A percentile compares a stretch with the other conserved stretches of the same genome.
Conservation (phyloP, 2,888 invertebrate species). For the Xylota sylvarum region DNA sequence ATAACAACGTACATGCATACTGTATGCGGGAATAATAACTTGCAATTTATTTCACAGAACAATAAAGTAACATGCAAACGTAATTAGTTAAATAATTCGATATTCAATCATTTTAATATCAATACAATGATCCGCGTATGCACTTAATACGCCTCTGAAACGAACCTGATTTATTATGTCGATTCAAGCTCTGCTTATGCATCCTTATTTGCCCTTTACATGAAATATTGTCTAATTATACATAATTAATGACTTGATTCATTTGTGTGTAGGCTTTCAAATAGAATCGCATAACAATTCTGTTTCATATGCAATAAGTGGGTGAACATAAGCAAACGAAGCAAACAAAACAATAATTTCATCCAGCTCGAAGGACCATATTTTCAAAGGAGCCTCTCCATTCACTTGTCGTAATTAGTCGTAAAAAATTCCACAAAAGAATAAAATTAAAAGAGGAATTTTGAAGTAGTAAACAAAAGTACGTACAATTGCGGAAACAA, state of each 20-base stretch:
- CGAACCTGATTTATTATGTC: background rate
- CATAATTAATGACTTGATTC: background rate
- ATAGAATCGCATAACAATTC: background rate
- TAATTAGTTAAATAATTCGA: conserved; percentile 6
- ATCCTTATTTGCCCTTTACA: background rate
- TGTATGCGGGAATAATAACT: background rate
- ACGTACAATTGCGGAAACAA: background rate
- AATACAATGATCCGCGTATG: background rate
- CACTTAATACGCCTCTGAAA: background rate
- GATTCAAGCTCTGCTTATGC: background rate
- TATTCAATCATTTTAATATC: background rate
- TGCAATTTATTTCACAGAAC: background rate
- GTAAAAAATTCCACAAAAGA: background rate
- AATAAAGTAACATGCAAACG: background rate
- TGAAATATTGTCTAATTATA: background rate
- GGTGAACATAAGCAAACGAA: background rate
- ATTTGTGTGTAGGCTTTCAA: background rate
- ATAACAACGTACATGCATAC: background rate
- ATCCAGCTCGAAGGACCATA: conserved; percentile 22
- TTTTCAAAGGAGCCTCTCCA: background rate
- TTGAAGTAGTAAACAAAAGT: background rate
- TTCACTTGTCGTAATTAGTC: background rate
- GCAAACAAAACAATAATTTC: background rate
- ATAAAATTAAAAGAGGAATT: background rate
- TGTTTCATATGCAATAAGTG: background rate